Evolutionary conservation across 2,797 vertebrate species (phyloP).

Genomic region (Nannoperca australis): DNA sequence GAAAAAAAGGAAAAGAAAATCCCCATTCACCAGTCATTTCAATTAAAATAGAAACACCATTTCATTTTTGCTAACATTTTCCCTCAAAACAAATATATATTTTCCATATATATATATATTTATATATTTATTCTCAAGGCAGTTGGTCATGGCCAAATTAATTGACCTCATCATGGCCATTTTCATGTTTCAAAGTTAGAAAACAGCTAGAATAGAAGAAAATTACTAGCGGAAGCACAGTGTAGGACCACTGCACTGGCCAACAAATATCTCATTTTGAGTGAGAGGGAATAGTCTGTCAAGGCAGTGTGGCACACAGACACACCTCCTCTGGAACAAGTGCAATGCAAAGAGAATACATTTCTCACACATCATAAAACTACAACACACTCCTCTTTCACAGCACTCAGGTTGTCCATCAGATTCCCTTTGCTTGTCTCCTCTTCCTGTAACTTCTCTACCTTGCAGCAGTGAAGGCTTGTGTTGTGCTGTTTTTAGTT

Average conservation of each 20-base stretch:
- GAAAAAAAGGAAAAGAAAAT: slow-evolving; percentile 66
- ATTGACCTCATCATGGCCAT: slow-evolving; percentile 83
- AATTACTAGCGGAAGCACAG: slow-evolving; percentile 69
- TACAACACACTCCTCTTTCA: slow-evolving; percentile 76
- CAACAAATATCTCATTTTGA: slow-evolving; percentile 71
- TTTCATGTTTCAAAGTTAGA: slow-evolving; percentile 78
- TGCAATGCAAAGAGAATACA: slow-evolving; percentile 81
- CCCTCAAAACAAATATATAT: slow-evolving; percentile 87
- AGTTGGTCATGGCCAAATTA: slow-evolving; percentile 85
- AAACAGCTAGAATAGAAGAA: slow-evolving; percentile 77
- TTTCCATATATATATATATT: slow-evolving; percentile 77
- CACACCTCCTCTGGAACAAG: slow-evolving; percentile 79
- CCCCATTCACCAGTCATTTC: slow-evolving; percentile 86
- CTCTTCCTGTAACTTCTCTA: slow-evolving; percentile 57
- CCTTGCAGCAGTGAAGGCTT: slow-evolving; percentile 62
- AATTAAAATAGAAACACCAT: slow-evolving; percentile 88
- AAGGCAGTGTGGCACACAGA: slow-evolving; percentile 77
- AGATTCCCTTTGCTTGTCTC: slow-evolving; percentile 77
- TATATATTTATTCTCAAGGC: slow-evolving; percentile 86
- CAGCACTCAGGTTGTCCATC: slow-evolving; percentile 72
- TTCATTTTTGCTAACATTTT: slow-evolving; percentile 81
- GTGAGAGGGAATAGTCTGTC: slow-evolving; percentile 72
- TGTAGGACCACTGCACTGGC: slow-evolving; percentile 64
- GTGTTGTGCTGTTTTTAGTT: slow-evolving; percentile 50
- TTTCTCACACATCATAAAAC: slow-evolving; percentile 77